Conservation (phyloP, 1,140 invertebrate genomes). For the Nixonia krombeini region DNA sequence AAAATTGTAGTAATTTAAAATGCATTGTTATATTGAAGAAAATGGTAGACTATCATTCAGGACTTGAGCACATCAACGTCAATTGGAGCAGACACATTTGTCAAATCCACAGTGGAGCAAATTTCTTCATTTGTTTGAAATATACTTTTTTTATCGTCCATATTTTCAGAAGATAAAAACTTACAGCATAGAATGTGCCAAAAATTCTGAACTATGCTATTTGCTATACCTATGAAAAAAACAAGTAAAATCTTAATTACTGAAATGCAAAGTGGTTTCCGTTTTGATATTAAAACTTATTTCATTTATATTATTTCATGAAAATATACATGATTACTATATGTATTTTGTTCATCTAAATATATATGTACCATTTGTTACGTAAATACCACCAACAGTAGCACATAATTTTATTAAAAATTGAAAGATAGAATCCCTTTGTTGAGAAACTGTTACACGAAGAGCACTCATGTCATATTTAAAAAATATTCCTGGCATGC, state of each 20-base stretch:
- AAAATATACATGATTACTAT: background rate
- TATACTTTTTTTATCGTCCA: too few relatives aligned
- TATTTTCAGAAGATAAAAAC: background rate
- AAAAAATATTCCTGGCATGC: constrained; percentile 93
- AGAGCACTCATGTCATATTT: constrained; percentile 94
- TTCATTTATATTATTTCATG: too few relatives aligned
- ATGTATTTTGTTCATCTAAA: background rate
- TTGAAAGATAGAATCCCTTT: constrained; percentile 83
- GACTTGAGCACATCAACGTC: too few relatives aligned
- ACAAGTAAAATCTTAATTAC: too few relatives aligned
- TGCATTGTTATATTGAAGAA: too few relatives aligned
- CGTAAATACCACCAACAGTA: constrained; percentile 91
- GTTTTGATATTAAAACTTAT: too few relatives aligned
- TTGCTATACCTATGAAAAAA: background rate
- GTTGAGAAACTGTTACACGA: constrained; percentile 88
- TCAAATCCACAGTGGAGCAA: too few relatives aligned
- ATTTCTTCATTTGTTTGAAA: too few relatives aligned
- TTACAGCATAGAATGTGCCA: background rate
- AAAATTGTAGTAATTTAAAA: too few relatives aligned
- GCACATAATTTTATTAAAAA: constrained; percentile 91
- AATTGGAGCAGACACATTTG: too few relatives aligned
- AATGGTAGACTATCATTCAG: too few relatives aligned
- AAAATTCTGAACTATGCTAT: background rate
- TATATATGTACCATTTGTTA: constrained; percentile 78
- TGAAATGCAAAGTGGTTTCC: too few relatives aligned